phyloP scores from a whole-genome alignment of 2,888 invertebrate genomes.

The Hetaerina titia region DNA sequence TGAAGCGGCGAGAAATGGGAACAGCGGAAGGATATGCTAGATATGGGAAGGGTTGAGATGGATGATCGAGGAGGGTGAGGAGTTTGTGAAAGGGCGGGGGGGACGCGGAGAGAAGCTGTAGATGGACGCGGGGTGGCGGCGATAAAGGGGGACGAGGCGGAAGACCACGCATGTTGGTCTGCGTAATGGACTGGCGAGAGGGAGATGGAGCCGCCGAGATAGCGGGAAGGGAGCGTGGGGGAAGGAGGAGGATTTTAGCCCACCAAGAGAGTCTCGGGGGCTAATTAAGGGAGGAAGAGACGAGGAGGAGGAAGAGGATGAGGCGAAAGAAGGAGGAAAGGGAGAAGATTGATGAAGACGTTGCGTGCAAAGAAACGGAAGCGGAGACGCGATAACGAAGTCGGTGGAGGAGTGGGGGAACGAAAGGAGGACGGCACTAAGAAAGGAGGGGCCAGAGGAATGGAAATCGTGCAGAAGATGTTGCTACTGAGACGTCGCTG shows the following conservation, averaged over 20 bases:
- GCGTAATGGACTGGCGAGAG: slow-evolving; percentile 44
- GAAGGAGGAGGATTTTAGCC: not conserved
- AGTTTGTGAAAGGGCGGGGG: not conserved
- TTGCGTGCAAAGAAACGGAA: not conserved
- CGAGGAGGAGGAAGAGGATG: not conserved
- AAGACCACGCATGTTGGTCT: slow-evolving; percentile 15
- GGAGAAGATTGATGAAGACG: slow-evolving; percentile 59
- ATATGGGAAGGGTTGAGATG: not conserved
- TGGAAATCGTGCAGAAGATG: not conserved
- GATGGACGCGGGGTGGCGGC: not conserved
- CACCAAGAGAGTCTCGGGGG: not conserved
- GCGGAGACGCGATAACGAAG: not conserved
- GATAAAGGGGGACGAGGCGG: not conserved
- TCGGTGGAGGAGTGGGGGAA: not conserved
- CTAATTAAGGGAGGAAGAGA: slow-evolving; percentile 37
- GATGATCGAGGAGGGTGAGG: not conserved
- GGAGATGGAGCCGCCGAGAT: not conserved
- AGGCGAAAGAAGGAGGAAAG: not conserved
- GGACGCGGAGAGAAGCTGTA: not conserved
- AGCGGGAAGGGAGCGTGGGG: not conserved
- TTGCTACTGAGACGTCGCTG: not conserved
- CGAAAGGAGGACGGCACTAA: not conserved
- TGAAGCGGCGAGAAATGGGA: not conserved
- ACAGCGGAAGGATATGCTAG: not conserved
- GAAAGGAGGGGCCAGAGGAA: not conserved